Evolutionary conservation across 2,113 vertebrate genomes (phyloP).

Genomic region (Microtus montanus): DNA sequence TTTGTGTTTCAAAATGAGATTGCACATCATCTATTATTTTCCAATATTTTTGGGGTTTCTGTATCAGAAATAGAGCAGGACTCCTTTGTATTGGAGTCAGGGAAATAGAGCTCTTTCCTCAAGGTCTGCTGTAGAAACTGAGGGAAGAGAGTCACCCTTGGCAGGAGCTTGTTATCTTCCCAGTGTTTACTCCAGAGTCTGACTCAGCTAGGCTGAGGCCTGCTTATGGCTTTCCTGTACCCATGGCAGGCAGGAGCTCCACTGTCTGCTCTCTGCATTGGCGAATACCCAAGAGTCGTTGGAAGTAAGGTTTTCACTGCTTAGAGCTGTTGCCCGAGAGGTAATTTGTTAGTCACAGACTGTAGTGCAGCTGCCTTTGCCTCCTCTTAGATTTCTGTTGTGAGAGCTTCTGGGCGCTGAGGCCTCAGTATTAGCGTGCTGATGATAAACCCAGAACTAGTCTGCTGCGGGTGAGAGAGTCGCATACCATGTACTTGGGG

Average conservation of each 20-base stretch:
- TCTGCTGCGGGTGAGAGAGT: background rate
- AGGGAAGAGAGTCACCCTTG: background rate
- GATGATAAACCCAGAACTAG: background rate
- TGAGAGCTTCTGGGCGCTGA: background rate
- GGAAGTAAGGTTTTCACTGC: background rate
- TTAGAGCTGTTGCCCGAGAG: background rate
- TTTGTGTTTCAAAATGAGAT: constrained; percentile 38
- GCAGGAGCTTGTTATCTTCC: background rate
- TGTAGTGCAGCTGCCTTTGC: background rate
- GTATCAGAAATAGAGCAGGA: background rate
- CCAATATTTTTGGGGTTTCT: background rate
- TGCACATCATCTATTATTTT: background rate
- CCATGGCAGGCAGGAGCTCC: background rate
- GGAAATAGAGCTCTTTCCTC: background rate
- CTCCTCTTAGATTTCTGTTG: background rate
- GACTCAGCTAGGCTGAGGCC: background rate
- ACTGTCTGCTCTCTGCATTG: fast-evolving
- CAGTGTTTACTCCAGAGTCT: background rate
- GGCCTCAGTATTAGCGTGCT: background rate
- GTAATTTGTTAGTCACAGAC: background rate
- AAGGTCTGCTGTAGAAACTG: background rate
- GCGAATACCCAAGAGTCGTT: background rate
- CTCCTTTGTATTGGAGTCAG: background rate
- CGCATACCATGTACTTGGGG: fast-evolving
- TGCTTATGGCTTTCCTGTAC: background rate